Base-by-base conservation (phyloP, 2,888 invertebrate species). In the Lepidochrysops patricia region DNA sequence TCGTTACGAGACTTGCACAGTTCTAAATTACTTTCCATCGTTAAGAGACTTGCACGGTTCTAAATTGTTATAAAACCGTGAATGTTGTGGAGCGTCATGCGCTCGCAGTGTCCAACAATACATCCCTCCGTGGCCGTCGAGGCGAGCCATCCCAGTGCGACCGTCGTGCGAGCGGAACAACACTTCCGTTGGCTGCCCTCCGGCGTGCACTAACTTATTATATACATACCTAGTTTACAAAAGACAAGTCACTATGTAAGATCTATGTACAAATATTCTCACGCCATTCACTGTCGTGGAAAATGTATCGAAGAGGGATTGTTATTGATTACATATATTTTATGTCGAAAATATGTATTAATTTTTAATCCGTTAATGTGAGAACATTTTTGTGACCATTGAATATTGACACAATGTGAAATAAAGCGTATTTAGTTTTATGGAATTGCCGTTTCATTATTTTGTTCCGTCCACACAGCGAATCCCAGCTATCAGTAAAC, bases 401-500 rank as follows among this genome's bases (percentile, higher is more conserved):
- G 80, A 81, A 79, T 83, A 74, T 77, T 80, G 84, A 85, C 83
- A 80, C 79, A 79, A 84, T 84, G 82, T 85, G 82, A 84, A 88
- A 87, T 88, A 88, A 87, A 88, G 84, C 85, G 85, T 82, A 82
- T 81, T 86, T 87, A 87, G 84, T 88, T 88, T 86, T 85, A 84
- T 75, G 72, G 73, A 65, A 57, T 34, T 26, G 61, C 63, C 64
- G 63, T 77, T 79, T 78, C 62, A 72, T 73, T 77, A 43, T 26
- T 43, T 27, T 26, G 5, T 43, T 43, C 15, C 43, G 4, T 29
- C 1, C 9, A 9, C 9, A 3, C 23, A 3, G 23, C 19, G 7
- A 29, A 9, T 43, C 15, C 6, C 9, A 2, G 19, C 13, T n/a
- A n/a, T n/a, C n/a, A n/a, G 6, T 19, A 4, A 19, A 15, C 7